Evolutionary conservation across 2,888 invertebrate species (phyloP).

Genomic region (Dryocosmus kuriphilus): DNA sequence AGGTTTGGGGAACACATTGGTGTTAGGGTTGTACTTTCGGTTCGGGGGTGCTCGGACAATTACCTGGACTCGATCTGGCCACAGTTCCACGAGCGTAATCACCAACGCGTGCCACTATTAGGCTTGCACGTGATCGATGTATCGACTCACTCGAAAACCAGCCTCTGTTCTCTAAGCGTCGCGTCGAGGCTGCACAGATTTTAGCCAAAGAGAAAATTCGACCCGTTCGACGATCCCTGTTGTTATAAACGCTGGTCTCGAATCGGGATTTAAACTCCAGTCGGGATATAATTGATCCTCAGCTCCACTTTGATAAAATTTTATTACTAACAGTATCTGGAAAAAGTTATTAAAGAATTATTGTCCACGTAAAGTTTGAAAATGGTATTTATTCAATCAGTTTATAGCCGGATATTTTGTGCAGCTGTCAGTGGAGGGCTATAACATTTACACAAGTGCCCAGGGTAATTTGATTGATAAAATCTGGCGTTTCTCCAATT

Average conservation of each 20-base stretch:
- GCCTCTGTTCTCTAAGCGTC: conserved; percentile 36
- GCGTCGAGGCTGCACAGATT: conserved; percentile 12
- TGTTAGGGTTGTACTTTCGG: conserved; percentile 44
- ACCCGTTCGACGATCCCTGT: neutral
- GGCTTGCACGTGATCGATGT: conserved; percentile 73
- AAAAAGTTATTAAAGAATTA: no score
- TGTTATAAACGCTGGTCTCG: neutral
- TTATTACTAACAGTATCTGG: no score
- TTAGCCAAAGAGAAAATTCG: neutral
- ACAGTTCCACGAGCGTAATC: conserved; percentile 73
- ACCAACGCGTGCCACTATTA: conserved; percentile 74
- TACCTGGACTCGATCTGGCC: conserved; percentile 71
- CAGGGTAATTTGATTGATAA: no score
- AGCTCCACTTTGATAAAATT: no score
- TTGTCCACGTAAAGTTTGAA: no score
- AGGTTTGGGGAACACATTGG: conserved; percentile 38
- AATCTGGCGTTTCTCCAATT: no score
- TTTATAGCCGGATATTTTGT: no score
- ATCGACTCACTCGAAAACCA: conserved; percentile 63
- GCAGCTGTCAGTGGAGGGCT: no score
- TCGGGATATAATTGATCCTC: neutral
- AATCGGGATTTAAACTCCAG: neutral
- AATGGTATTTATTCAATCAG: no score
- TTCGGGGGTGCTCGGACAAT: conserved; percentile 66
- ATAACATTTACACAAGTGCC: no score